Evolutionary conservation across 2,797 vertebrate species (phyloP), one percentile per base, ranked within the genome.

Genomic region (Galagoides demidoff): DNA sequence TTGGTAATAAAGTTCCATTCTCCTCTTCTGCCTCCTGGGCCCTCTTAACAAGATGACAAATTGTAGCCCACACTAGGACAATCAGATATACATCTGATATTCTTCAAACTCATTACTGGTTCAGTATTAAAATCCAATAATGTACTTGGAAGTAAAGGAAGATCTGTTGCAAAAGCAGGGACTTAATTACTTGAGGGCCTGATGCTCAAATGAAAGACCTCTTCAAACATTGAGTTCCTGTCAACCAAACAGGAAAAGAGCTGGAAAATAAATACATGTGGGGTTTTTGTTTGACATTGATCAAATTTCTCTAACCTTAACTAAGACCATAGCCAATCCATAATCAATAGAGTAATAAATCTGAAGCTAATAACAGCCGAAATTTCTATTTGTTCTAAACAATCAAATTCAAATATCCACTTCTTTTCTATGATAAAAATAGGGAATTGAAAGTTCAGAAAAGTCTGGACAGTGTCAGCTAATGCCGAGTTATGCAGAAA

Each of bases 321-420:
- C 29, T 68, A 64, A 92, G n/a, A 63, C 37, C 19, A 43, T 34
- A 89, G 12, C 1, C 85, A 88, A 92, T 87, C n/a, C 19, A 85
- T 95, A 68, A 61, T 37, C 71, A 66, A 91, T 84, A 82, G 39
- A 94, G 77, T 43, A 70, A 59, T 82, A 74, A 63, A 88, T 85
- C 57, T 78, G 11, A 14, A 77, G 8, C 64, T 59, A 87, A 84
- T 2, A 86, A 57, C 14, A 92, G 11, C 14, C 70, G 29, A 81
- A 77, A 88, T 34, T 79, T 57, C 27, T 76, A 20, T 88, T 85
- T 45, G 27, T 90, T 88, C 71, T 90, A 66, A 95, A 84, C 20
- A 3, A 59, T 13, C 64, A 52, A 78, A 88, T 63, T 93, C 52
- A 79, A 85, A 73, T 92, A 17, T 34, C 13, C 3, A 78, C 23